A percentile compares a stretch with the other conserved stretches of the same genome.
Conservation (phyloP, 2,797 vertebrate species). For the Squalus acanthias region DNA sequence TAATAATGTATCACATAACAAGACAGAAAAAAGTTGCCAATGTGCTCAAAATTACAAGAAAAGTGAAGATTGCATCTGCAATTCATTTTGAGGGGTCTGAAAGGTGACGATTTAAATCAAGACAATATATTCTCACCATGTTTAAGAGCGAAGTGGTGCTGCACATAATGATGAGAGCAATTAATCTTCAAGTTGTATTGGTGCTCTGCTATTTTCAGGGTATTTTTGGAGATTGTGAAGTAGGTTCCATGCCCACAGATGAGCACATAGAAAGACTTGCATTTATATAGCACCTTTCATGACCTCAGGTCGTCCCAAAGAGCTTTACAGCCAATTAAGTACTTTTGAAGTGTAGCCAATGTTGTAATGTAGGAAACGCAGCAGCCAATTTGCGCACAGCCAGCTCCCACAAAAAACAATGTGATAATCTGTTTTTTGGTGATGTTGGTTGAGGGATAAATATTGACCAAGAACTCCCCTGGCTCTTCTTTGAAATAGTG, state of each 20-base stretch:
- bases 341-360: no score
- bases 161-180: background rate
- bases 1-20: background rate
- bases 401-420: no score
- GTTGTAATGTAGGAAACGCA: no score
- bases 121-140: background rate
- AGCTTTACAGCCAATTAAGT: no score
- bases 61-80: background rate
- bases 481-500: no score
- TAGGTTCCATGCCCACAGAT: background rate
- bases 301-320: no score
- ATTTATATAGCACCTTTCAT: no score
- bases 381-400: no score
- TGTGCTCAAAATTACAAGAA: background rate
- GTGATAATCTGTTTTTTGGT: no score
- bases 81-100: background rate
- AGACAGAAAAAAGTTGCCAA: background rate
- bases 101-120: background rate
- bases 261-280: no score
- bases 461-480: no score
- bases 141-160: background rate
- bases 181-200: background rate
- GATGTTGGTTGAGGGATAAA: no score
- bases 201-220: background rate
- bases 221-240: background rate